Evolutionary conservation across 2,113 vertebrate genomes (phyloP).

Genomic region (Madoqua kirkii): DNA sequence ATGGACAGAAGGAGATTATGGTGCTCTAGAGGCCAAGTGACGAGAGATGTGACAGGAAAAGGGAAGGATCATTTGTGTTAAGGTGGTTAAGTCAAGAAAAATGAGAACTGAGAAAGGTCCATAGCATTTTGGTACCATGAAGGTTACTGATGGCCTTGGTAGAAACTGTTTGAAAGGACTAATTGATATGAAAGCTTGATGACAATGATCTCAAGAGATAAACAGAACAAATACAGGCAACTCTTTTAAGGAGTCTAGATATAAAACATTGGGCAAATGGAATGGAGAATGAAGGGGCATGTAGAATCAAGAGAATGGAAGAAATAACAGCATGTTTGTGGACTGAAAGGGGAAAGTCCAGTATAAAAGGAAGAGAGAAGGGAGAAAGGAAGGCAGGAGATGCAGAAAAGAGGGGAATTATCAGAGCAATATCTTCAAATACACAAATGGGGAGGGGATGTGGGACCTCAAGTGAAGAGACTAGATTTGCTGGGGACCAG

Average conservation of each 20-base stretch:
- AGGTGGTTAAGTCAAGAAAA: not conserved
- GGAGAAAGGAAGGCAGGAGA: not conserved
- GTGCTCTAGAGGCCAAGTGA: not conserved
- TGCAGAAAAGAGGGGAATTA: not conserved
- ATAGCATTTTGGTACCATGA: not conserved
- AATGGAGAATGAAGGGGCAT: not conserved
- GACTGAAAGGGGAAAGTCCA: not conserved
- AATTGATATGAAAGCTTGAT: not conserved
- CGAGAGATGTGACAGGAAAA: not conserved
- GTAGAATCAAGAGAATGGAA: not conserved
- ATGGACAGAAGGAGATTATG: not conserved
- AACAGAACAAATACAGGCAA: not conserved
- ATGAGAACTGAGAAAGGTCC: not conserved
- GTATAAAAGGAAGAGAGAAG: not conserved
- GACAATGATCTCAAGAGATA: not conserved
- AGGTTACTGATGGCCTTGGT: not conserved
- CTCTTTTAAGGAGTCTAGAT: not conserved
- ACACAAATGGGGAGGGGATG: not conserved
- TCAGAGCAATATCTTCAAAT: not conserved
- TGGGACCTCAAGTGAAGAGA: not conserved
- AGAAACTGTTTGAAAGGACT: not conserved
- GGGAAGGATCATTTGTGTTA: not conserved
- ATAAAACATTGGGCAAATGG: not conserved
- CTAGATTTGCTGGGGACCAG: not conserved
- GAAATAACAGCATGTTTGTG: not conserved